Conservation (phyloP, 2,113 vertebrate genomes). For the Colossoma macropomum region DNA sequence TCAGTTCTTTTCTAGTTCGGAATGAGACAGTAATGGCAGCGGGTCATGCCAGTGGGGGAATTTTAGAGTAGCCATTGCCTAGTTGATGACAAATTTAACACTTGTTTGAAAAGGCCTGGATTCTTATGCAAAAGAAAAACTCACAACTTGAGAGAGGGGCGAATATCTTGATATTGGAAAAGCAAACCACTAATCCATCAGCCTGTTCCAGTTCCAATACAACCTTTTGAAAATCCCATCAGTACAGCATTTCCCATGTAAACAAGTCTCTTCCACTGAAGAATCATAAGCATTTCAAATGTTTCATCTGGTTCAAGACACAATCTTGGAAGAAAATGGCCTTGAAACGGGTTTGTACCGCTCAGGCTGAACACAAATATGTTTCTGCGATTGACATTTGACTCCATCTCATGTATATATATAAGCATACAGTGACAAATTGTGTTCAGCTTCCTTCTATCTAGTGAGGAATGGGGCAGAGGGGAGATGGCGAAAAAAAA, state of each 20-base stretch:
- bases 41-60: constrained; percentile 21
- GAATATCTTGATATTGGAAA: neutral
- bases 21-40: constrained; percentile 16
- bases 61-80: constrained; percentile 11
- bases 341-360: neutral
- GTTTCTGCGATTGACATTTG: constrained; percentile 2
- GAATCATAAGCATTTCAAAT: neutral
- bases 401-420: constrained; percentile 32
- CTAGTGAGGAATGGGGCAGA: neutral
- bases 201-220: neutral
- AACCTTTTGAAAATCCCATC: neutral
- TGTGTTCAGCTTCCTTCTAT: constrained; percentile 3
- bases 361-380: constrained; percentile 9
- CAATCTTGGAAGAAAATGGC: constrained; percentile 5
- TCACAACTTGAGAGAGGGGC: neutral
- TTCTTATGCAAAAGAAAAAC: constrained; percentile 9
- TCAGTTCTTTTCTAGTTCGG: constrained; percentile 9
- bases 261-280: neutral
- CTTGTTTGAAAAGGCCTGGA: constrained; percentile 12
- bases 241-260: neutral
- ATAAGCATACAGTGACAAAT: constrained; percentile 13
- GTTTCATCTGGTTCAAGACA: neutral
- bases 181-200: constrained; percentile 8
- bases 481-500: neutral
- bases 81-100: constrained; percentile 33